Conservation (phyloP, 1,140 invertebrate genomes). For the Scaptodrosophila lebanonensis region DNA sequence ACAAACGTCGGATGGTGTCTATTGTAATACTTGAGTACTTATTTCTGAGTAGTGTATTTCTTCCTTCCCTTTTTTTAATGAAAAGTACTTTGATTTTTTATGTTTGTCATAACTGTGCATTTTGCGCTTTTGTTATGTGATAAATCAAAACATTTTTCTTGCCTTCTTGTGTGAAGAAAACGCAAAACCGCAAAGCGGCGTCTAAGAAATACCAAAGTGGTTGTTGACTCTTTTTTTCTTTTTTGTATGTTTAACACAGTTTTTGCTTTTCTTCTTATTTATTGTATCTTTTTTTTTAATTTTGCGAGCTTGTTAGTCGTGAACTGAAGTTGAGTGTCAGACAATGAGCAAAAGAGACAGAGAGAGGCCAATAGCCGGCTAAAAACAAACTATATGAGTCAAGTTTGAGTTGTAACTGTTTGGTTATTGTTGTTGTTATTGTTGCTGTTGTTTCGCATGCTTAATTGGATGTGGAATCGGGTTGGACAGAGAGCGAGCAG, state of each 20-base stretch:
- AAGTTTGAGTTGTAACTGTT: constrained; percentile 40
- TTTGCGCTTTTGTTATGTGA: constrained; percentile 26
- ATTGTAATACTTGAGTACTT: constrained; percentile 15
- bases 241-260: constrained; percentile 18
- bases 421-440: constrained; percentile 14
- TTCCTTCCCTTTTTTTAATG: constrained; percentile 8
- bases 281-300: constrained; percentile 26
- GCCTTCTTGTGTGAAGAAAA: constrained; percentile 29
- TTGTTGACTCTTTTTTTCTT: constrained; percentile 62
- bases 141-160: constrained; percentile 26
- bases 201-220: constrained; percentile 62
- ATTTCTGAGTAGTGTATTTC: no score
- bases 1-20: constrained; percentile 16
- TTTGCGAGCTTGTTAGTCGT: constrained; percentile 20
- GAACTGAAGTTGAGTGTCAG: constrained; percentile 15
- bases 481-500: constrained; percentile 24
- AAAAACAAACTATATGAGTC: constrained; percentile 45
- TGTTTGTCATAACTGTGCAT: constrained; percentile 22
- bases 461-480: constrained; percentile 63
- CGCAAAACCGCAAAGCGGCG: constrained; percentile 30
- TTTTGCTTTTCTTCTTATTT: constrained; percentile 33
- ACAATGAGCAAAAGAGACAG: constrained; percentile 32
- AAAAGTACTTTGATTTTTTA: constrained; percentile 28
- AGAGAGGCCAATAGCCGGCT: no score
- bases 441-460: constrained; percentile 27